Conservation (phyloP, 2,888 invertebrate genomes). For the Girardia tigrina region DNA sequence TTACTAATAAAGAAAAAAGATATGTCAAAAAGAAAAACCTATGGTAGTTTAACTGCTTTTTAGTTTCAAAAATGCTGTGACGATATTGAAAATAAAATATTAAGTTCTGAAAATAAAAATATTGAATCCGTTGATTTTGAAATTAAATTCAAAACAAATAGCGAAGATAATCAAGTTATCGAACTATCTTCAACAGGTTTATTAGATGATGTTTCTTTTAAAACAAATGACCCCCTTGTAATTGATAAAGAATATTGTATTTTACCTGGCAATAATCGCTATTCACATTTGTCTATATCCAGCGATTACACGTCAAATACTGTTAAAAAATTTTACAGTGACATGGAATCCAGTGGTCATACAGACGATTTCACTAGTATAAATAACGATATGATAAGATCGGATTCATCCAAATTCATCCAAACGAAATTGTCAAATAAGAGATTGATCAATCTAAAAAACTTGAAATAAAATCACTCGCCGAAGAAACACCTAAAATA, state of each 20-base stretch:
- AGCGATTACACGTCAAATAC: not conserved
- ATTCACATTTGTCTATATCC: not conserved
- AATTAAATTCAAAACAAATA: too few species aligned
- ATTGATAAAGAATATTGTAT: not conserved
- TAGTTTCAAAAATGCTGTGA: too few species aligned
- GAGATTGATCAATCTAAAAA: not conserved
- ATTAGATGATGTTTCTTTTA: too few species aligned
- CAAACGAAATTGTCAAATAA: not conserved
- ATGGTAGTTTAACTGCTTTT: too few species aligned
- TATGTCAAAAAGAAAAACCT: too few species aligned
- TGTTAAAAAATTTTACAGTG: not conserved
- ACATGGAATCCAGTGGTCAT: slow-evolving; percentile 10
- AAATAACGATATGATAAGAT: not conserved
- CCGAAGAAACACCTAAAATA: not conserved
- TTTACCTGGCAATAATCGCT: not conserved
- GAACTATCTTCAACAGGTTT: not conserved
- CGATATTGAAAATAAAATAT: too few species aligned
- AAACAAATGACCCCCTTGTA: not conserved
- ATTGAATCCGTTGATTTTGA: too few species aligned
- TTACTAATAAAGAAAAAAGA: too few species aligned
- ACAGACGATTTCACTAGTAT: slow-evolving; percentile 13
- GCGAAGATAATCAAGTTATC: not conserved
- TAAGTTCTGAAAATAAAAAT: too few species aligned
- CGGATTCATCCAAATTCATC: not conserved
- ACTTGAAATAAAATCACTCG: not conserved